phyloP scores from a whole-genome alignment of 2,888 invertebrate genomes.

The Lasioglossum morio region DNA sequence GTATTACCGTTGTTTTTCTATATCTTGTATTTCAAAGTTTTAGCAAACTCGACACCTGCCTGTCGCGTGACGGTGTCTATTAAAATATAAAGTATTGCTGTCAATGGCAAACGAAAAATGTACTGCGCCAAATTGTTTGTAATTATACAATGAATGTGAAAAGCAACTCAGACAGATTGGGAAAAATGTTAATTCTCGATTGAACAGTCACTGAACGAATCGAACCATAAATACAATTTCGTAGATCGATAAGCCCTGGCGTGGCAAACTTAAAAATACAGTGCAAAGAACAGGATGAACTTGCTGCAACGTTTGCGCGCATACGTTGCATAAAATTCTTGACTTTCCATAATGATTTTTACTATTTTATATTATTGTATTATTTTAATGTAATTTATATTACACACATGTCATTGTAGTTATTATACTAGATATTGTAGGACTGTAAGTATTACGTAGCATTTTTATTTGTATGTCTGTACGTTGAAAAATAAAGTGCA shows the following conservation, averaged over 20 bases:
- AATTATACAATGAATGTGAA: constrained; percentile 20
- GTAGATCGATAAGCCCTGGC: constrained; percentile 17
- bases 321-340: constrained; percentile 71
- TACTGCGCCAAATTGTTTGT: constrained; percentile 19
- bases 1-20: not conserved
- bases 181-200: constrained; percentile 20
- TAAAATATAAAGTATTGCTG: not conserved
- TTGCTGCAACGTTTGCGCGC: constrained; percentile 60
- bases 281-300: constrained; percentile 32
- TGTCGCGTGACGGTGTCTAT: not conserved
- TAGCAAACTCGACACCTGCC: not conserved
- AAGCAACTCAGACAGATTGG: constrained; percentile 37
- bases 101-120: not conserved
- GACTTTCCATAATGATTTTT: constrained; percentile 79
- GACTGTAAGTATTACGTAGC: constrained; percentile 75
- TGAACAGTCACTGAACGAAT: constrained; percentile 23
- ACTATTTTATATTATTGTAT: constrained; percentile 77
- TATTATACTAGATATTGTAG: constrained; percentile 63
- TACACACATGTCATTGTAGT: constrained; percentile 60
- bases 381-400: constrained; percentile 74
- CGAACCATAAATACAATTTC: constrained; percentile 32
- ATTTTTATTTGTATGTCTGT: constrained; percentile 80
- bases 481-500: constrained; percentile 80
- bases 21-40: constrained; percentile 4
- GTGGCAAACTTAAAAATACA: constrained; percentile 32